Conservation (phyloP, 2,888 invertebrate genomes). For the Tuberolachnus salignus region DNA sequence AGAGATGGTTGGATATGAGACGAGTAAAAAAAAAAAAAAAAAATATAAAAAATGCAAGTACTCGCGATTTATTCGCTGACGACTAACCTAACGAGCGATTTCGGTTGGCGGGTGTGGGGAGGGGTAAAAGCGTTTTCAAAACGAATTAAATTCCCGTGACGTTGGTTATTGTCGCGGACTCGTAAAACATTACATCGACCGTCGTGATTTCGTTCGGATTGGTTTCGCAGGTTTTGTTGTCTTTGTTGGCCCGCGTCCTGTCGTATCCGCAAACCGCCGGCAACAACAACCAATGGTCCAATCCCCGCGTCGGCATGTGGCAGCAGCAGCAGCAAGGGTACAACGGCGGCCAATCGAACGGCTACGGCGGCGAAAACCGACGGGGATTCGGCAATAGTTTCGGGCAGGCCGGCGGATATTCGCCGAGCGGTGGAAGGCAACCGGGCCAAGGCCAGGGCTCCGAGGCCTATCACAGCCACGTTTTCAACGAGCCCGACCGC, state of each 20-base stretch:
- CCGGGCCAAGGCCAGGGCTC: constrained; percentile 6
- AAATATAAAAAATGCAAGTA: too few species aligned
- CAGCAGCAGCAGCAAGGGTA: constrained; percentile 11
- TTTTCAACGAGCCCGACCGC: constrained; percentile 53
- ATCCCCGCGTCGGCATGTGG: constrained; percentile 1
- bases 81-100: too few species aligned
- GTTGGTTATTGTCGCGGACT: too few species aligned
- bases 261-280: background rate
- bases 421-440: constrained; percentile 10
- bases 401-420: constrained; percentile 30
- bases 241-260: background rate
- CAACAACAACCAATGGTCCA: constrained; percentile 28
- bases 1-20: too few species aligned
- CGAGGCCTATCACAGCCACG: constrained; percentile 44
- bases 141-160: too few species aligned
- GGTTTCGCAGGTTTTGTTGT: background rate
- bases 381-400: background rate
- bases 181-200: too few species aligned
- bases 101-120: too few species aligned
- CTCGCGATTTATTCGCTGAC: too few species aligned
- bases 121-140: too few species aligned
- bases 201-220: too few species aligned
- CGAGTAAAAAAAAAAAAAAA: too few species aligned
- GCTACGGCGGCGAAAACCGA: background rate
- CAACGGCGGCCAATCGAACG: background rate